Base-by-base conservation (phyloP, 2,888 invertebrate genomes). In the Trypoxylon attenuatum region DNA sequence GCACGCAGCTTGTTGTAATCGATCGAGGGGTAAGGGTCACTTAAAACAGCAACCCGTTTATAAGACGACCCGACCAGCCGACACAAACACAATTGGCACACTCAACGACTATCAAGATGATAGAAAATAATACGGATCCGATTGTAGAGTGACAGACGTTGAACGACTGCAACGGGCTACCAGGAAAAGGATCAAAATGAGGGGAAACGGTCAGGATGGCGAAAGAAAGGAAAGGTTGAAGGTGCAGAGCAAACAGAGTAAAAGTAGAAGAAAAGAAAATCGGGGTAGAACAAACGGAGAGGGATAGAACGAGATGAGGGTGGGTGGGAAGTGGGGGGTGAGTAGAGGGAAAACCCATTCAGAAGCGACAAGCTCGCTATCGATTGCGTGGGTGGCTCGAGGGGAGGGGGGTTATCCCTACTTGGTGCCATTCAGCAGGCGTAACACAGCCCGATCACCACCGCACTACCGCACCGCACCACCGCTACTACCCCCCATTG, bases 331-430 rank as follows among this genome's bases (percentile, higher is more conserved):
- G 53, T 25, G 63, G 55, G 52, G 68, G 65, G 77, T 76, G 75
- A 79, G 81, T 75, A 79, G 79, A 77, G 73, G 83, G 83, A 79
- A 80, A 84, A 85, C 85, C 86, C 86, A 86, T 86, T 86, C 86
- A 86, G 81, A 81, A 81, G 73, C 80, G 67, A 74, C 76, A 81
- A 80, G 79, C 73, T 77, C 63, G 79, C 76, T 85, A 86, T 86
- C 82, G 86, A 86, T 86, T 85, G 83, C 81, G 84, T 84, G 81
- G 85, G 86, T 69, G 81, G 78, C 52, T 54, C 61, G 71, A 71
- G 65, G 59, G 56, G 65, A 56, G 52, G 67, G 46, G 57, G 59
- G 62, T 50, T 53, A 59, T 58, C 71, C 75, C 72, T 71, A 66
- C 76, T 46, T 56, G 53, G 29, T 62, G 54, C 49, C 77, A 75